A percentile compares a stretch with the other conserved stretches of the same genome.
phyloP scores from a whole-genome alignment of 1,140 invertebrate genomes.

The Pachyrhynchus sulphureomaculatus region DNA sequence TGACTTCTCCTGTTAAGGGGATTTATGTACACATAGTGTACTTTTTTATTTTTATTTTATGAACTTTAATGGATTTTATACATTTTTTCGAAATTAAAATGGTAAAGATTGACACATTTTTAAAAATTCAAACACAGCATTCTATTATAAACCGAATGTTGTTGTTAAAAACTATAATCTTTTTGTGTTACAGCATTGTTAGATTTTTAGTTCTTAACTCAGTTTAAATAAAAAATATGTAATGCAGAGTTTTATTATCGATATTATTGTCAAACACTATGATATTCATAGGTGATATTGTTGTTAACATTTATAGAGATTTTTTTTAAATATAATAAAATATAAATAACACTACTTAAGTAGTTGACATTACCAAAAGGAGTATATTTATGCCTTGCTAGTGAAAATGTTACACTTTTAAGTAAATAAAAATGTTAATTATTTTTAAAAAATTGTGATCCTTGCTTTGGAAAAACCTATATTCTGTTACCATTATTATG shows the following conservation, averaged over 20 bases:
- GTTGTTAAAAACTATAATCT: no score
- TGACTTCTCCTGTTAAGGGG: no score
- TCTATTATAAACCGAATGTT: no score
- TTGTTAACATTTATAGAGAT: conserved; percentile 8
- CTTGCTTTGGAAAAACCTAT: neutral
- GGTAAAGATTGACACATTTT: no score
- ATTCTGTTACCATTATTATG: conserved; percentile 13
- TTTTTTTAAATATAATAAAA: neutral
- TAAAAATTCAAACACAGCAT: no score
- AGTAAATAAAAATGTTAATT: neutral
- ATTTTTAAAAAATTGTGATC: neutral
- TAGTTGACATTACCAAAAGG: neutral
- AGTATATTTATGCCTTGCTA: neutral
- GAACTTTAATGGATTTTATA: no score
- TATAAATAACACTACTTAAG: neutral
- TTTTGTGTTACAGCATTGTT: neutral
- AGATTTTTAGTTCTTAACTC: neutral
- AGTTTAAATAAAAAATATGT: neutral
- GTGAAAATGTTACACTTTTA: neutral
- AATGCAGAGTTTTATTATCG: neutral
- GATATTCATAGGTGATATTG: conserved; percentile 26
- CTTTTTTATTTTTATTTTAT: no score
- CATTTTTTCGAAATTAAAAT: no score
- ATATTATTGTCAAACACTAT: conserved; percentile 11
- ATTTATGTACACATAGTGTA: no score